These are phyloP conservation scores for Cryptoprocta ferox DNA, from an alignment of 2,797 vertebrate species.

Conservation along the genomic window DNA sequence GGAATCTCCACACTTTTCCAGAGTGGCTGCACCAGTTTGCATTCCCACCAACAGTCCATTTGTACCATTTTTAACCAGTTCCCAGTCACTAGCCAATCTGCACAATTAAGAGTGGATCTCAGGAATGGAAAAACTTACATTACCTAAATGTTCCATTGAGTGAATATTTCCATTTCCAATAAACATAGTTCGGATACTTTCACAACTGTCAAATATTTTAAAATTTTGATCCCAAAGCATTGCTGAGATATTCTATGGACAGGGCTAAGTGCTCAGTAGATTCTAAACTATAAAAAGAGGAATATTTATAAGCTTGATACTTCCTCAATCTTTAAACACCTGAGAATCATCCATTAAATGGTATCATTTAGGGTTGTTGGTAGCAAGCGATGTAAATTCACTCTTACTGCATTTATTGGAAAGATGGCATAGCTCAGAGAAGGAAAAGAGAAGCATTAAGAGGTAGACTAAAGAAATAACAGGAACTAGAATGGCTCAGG, in stretches of 20 bases:
- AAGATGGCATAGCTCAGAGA: background rate
- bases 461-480: background rate
- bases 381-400: background rate
- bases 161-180: conserved; percentile 21
- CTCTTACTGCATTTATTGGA: background rate
- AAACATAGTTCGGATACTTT: background rate
- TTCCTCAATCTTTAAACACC: background rate
- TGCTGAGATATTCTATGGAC: background rate
- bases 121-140: background rate
- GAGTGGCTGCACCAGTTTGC: no score
- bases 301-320: background rate
- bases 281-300: background rate
- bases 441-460: background rate
- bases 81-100: background rate
- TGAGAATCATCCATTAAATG: background rate
- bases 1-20: no score
- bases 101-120: background rate
- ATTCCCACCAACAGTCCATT: background rate
- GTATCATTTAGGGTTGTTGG: background rate
- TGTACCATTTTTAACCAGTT: background rate
- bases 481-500: background rate
- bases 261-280: background rate
- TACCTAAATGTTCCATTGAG: background rate
- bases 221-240: background rate
- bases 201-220: background rate